Evolutionary conservation across 1,140 invertebrate genomes (phyloP).

Genomic region (Conus betulinus): DNA sequence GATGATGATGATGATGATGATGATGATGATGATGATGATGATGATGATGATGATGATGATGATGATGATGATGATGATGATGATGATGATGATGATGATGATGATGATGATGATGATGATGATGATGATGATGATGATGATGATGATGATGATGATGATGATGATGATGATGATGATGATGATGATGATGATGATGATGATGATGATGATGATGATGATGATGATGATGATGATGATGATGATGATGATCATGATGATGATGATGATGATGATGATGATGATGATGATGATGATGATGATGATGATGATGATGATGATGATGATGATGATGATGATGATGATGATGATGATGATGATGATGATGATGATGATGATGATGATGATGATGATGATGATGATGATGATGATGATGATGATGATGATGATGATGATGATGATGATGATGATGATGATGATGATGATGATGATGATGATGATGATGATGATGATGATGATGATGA

Average conservation of each 20-base stretch:
- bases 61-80: not conserved
- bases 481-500: not conserved
- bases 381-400: not conserved
- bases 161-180: not conserved
- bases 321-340: not conserved
- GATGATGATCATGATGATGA: not conserved
- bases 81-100: not conserved
- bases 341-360: not conserved
- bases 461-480: not conserved
- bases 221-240: not conserved
- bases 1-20: not conserved
- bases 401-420: conserved; percentile 6
- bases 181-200: not conserved
- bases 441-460: conserved; percentile 3
- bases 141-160: not conserved
- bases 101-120: not conserved
- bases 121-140: not conserved
- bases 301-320: not conserved
- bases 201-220: not conserved
- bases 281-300: not conserved
- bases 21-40: not conserved
- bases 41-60: not conserved
- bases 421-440: not conserved
- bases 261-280: conserved; percentile 10
- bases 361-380: conserved; percentile 5